These are phyloP conservation scores for Nyleta sp. DNA, from an alignment of 2,888 invertebrate species.

Conservation along the genomic window DNA sequence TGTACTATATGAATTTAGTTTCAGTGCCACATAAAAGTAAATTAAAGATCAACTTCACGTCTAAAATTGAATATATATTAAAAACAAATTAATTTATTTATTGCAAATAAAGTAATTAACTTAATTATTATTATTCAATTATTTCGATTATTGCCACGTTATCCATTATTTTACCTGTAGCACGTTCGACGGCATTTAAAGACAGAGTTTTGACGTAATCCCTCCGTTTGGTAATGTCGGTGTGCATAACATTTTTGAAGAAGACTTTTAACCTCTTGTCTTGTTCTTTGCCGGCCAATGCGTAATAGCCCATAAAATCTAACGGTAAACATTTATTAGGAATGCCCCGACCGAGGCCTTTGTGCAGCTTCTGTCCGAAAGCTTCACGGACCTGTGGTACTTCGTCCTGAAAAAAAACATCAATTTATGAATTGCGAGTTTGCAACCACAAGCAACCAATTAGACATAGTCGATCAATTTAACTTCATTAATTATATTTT, in stretches of 20 bases:
- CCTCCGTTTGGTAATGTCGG: conserved; percentile 93
- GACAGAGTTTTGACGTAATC: conserved; percentile 95
- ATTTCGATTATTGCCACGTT: too few relatives aligned
- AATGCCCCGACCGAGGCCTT: conserved; percentile 91
- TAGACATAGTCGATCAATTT: too few relatives aligned
- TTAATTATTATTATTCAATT: too few relatives aligned
- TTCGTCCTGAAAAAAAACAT: conserved; percentile 84
- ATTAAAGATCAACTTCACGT: too few relatives aligned
- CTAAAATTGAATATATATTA: too few relatives aligned
- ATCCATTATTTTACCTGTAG: conserved; percentile 75
- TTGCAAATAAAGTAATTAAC: too few relatives aligned
- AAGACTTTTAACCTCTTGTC: conserved; percentile 89
- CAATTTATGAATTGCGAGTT: too few relatives aligned
- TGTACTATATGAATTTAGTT: too few relatives aligned
- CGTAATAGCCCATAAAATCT: conserved; percentile 98
- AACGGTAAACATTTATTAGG: conserved; percentile 96
- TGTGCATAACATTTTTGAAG: conserved; percentile 91
- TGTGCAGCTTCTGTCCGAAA: conserved; percentile 96
- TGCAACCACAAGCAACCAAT: too few relatives aligned
- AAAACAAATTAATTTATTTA: too few relatives aligned
- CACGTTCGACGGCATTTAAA: conserved; percentile 85
- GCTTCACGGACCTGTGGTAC: conserved; percentile 94
- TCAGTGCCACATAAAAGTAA: too few relatives aligned
- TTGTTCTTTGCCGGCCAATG: conserved; percentile 93
- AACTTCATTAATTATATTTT: too few relatives aligned